These are phyloP conservation scores for Thalassaphorura encarpata DNA, from an alignment of 1,140 invertebrate species.

Conservation along the genomic window DNA sequence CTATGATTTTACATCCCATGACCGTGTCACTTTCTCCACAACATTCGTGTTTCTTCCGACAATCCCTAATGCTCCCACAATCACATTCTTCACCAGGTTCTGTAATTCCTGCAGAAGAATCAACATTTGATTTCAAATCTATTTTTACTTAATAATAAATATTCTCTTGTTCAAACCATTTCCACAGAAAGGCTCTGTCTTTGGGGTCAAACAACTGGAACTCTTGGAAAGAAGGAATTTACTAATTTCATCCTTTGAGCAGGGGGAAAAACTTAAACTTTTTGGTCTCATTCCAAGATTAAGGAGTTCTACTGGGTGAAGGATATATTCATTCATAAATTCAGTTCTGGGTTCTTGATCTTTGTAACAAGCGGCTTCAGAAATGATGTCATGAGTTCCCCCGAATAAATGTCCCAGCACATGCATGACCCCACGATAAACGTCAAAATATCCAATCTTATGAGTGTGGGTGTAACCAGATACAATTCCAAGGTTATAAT, in stretches of 20 bases:
- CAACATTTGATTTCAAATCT: neutral
- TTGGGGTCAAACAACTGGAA: neutral
- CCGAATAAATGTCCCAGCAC: slow-evolving; percentile 14
- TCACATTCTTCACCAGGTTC: slow-evolving; percentile 16
- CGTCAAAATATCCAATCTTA: slow-evolving; percentile 10
- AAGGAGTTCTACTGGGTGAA: slow-evolving; percentile 2
- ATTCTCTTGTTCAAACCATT: slow-evolving; percentile 2
- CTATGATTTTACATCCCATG: neutral
- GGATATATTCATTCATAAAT: slow-evolving; percentile 2
- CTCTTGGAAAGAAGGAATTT: slow-evolving; percentile 4
- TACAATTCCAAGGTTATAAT: slow-evolving; percentile 4
- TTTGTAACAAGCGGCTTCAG: slow-evolving; percentile 1
- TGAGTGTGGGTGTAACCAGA: slow-evolving; percentile 10
- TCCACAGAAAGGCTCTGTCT: slow-evolving; percentile 8
- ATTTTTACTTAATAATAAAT: neutral
- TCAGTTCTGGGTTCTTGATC: neutral
- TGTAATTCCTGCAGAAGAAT: neutral
- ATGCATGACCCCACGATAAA: slow-evolving; percentile 17
- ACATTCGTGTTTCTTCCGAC: slow-evolving; percentile 1
- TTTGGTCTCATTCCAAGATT: slow-evolving; percentile 16
- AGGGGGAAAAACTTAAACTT: slow-evolving; percentile 8
- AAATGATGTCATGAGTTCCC: neutral
- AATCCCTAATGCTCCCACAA: slow-evolving; percentile 15
- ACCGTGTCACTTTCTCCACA: neutral
- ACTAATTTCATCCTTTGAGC: slow-evolving; percentile 7